Conservation (phyloP, 2,888 invertebrate genomes). For the Griposia aprilina region DNA sequence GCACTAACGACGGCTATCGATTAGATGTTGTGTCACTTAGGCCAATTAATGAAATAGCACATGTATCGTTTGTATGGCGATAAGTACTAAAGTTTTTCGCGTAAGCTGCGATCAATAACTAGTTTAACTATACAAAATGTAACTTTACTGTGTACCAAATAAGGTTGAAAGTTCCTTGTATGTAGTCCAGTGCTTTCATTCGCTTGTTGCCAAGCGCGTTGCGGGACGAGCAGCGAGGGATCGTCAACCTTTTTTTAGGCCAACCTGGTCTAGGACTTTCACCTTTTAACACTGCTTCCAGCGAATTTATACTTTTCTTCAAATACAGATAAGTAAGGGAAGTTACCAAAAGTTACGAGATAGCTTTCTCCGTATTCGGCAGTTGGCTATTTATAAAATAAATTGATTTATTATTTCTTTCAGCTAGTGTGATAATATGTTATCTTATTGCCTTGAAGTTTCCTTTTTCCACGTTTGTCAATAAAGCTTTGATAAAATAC, state of each 20-base stretch:
- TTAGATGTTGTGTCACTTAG: conserved; percentile 67
- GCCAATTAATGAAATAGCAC: conserved; percentile 85
- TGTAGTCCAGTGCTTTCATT: conserved; percentile 78
- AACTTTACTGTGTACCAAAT: background rate
- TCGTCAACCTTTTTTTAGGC: conserved; percentile 87
- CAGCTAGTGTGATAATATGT: conserved; percentile 9
- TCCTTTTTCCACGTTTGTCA: background rate
- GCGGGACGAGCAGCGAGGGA: conserved; percentile 78
- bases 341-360: conserved; percentile 18
- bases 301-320: conserved; percentile 42
- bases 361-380: conserved; percentile 17
- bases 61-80: conserved; percentile 83
- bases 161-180: conserved; percentile 67
- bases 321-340: conserved; percentile 26
- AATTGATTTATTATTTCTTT: conserved; percentile 32
- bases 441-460: conserved; percentile 7
- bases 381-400: conserved; percentile 14
- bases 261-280: conserved; percentile 82
- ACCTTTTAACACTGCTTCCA: conserved; percentile 71
- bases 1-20: conserved; percentile 51
- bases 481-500: conserved; percentile 27
- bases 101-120: conserved; percentile 88
- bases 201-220: conserved; percentile 87
- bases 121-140: conserved; percentile 49
- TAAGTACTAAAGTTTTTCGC: conserved; percentile 89